Percentiles rank a stretch among this genome's conserved stretches.
Conservation (phyloP, 2,888 invertebrate species). For the Polydrusus pterygomalis region DNA sequence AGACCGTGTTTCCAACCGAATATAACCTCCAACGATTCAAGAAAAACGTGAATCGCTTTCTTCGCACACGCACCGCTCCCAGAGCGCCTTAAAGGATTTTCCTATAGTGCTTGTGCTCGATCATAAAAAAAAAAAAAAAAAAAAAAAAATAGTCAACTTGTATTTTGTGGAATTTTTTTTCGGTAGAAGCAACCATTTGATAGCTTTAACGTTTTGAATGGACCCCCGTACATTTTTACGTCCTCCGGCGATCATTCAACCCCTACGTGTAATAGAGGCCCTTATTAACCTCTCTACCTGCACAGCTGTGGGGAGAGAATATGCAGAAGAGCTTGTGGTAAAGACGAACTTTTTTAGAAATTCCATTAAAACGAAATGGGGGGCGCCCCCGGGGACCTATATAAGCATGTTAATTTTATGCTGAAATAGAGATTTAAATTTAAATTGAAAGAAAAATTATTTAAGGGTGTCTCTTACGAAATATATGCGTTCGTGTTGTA, state of each 20-base stretch:
- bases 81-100: no score
- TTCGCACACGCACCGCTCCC: no score
- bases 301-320: conserved; percentile 13
- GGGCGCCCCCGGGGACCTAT: neutral
- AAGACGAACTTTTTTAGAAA: conserved; percentile 24
- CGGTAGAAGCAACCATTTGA: no score
- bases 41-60: no score
- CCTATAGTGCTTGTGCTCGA: no score
- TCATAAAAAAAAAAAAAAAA: no score
- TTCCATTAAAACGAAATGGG: conserved; percentile 12
- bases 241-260: conserved; percentile 22
- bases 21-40: no score
- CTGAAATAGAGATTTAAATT: neutral
- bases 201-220: neutral
- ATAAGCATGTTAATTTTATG: conserved; percentile 18
- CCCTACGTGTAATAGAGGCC: conserved; percentile 1
- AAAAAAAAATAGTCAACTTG: no score
- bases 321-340: neutral
- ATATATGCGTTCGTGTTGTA: no score
- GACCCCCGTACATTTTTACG: neutral
- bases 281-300: conserved; percentile 22
- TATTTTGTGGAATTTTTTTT: no score
- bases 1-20: no score
- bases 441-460: conserved; percentile 25
- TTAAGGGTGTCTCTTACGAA: no score